phyloP scores from a whole-genome alignment of 1,140 invertebrate genomes.

The Wiebesia pumilae region DNA sequence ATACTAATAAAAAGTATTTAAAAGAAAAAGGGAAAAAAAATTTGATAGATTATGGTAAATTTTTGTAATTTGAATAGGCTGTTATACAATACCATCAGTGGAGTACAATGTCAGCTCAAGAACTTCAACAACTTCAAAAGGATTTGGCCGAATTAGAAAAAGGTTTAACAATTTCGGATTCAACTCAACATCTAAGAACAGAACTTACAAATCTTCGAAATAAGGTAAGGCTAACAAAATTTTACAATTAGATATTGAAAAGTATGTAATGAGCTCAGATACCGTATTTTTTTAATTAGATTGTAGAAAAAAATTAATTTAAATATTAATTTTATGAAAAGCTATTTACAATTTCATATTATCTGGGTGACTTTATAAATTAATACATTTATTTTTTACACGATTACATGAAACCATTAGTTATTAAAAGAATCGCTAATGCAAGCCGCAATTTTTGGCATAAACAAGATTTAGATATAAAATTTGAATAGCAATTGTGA shows the following conservation, averaged over 20 bases:
- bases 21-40: not conserved
- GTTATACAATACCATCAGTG: constrained; percentile 82
- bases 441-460: constrained; percentile 45
- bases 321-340: not conserved
- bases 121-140: constrained; percentile 83
- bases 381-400: not conserved
- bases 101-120: constrained; percentile 82
- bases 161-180: constrained; percentile 81
- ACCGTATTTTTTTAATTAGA: not conserved
- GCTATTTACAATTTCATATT: not conserved
- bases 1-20: not conserved
- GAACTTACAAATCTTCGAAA: constrained; percentile 78
- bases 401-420: not conserved
- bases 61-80: constrained; percentile 58
- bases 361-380: constrained; percentile 4
- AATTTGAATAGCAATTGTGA: constrained; percentile 72
- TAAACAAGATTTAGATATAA: constrained; percentile 44
- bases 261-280: not conserved
- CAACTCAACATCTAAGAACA: constrained; percentile 80
- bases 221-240: constrained; percentile 64
- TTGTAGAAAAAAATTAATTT: not conserved
- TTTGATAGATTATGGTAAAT: not conserved
- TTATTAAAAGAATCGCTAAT: constrained; percentile 32
- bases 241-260: not conserved
- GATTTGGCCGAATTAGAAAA: constrained; percentile 83